Percentiles rank a stretch among this genome's conserved stretches.
These are phyloP conservation scores for Loripinus fragilis DNA, from an alignment of 2,888 invertebrate genomes.

Conservation along the genomic window DNA sequence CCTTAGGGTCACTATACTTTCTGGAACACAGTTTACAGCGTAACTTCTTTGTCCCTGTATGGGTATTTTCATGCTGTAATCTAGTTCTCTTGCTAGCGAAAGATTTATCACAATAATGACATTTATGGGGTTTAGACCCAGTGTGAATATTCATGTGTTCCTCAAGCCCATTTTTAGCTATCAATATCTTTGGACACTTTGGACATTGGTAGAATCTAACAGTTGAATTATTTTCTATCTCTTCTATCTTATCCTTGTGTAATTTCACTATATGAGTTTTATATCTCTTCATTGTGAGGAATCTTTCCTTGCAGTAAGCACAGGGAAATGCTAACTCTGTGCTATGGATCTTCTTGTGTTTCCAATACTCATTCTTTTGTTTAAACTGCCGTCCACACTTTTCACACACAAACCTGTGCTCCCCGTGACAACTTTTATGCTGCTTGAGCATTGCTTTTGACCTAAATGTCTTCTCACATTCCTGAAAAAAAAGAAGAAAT, in stretches of 20 bases:
- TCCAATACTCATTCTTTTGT: slow-evolving; percentile 28
- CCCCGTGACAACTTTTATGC: slow-evolving; percentile 38
- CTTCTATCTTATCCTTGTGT: slow-evolving; percentile 41
- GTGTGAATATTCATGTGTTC: slow-evolving; percentile 47
- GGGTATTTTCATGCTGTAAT: slow-evolving; percentile 30
- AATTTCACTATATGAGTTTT: slow-evolving; percentile 42
- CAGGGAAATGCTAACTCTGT: slow-evolving; percentile 44
- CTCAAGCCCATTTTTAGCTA: slow-evolving; percentile 39
- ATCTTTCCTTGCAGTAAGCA: slow-evolving; percentile 44
- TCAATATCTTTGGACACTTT: slow-evolving; percentile 39
- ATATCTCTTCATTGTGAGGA: slow-evolving; percentile 33
- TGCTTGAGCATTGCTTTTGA: slow-evolving; percentile 31
- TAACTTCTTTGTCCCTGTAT: slow-evolving; percentile 34
- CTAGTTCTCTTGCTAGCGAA: slow-evolving; percentile 44
- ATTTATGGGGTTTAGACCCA: slow-evolving; percentile 48
- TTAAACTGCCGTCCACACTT: slow-evolving; percentile 46
- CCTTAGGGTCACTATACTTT: slow-evolving; percentile 34
- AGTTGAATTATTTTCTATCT: slow-evolving; percentile 39
- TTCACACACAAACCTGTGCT: slow-evolving; percentile 43
- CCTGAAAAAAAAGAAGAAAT: slow-evolving; percentile 37
- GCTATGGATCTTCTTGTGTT: slow-evolving; percentile 39
- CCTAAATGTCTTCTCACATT: slow-evolving; percentile 49
- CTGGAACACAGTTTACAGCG: slow-evolving; percentile 45
- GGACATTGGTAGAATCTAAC: slow-evolving; percentile 46
- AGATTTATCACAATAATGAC: slow-evolving; percentile 35